Evolutionary conservation across 2,797 vertebrate species (phyloP), one percentile per base, ranked within the genome.

Genomic region (Cynodonichthys magdalenae): DNA sequence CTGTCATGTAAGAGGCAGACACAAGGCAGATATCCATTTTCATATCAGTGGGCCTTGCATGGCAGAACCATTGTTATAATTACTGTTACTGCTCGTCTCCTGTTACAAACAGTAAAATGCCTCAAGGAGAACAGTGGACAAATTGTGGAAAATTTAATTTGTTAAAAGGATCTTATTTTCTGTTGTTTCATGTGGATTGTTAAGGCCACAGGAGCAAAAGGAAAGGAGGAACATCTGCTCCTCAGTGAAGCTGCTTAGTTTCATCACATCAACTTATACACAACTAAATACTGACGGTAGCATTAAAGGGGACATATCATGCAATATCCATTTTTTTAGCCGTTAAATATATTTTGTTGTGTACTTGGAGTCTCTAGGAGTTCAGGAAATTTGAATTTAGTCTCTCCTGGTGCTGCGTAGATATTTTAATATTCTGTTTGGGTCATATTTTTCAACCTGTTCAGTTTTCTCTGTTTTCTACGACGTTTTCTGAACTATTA

Each of bases 11-110:
- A 73, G 65, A 68, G 55, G 46, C 63, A 61, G 81, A 88, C 71
- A 85, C 69, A 85, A 87, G 71, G 83, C 88, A 92, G 89, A 90
- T 79, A 85, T 84, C 84, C 69, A 79, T 86, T 91, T 89, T 85
- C 77, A 83, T 76, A 74, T 87, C 67, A 82, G 47, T 73, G 74
- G 68, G 50, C 63, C 70, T 51, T 64, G 63, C 70, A 55, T 78
- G 60, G 74, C 67, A 63, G 68, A 47, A 58, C 79, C 74, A 89
- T 90, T 90, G 86, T 82, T 85, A 65, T 84, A 85, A 90, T 86
- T 86, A 79, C 82, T 82, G 82, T 81, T 86, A 66, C 59, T 76
- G 69, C 77, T 58, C 60, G 67, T 71, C 76, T 77, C 70, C 71
- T 84, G 76, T 82, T 84, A 73, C 77, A 66, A 78, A 75, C 73